A percentile compares a stretch with the other conserved stretches of the same genome.
phyloP scores from a whole-genome alignment of 1,140 invertebrate genomes.

The Lasaia peninsularis region DNA sequence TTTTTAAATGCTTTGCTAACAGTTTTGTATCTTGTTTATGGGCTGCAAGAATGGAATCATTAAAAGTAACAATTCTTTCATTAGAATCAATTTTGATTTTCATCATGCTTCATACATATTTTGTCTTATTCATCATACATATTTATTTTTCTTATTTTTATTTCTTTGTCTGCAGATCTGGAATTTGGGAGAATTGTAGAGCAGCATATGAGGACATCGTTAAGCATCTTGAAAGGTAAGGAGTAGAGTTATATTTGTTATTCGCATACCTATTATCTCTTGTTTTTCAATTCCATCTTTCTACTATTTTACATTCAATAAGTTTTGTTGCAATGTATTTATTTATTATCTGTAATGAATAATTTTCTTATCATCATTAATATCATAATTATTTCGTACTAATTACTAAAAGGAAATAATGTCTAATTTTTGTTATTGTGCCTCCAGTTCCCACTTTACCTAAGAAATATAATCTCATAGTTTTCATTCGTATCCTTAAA shows the following conservation, averaged over 20 bases:
- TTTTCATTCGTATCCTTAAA: too few relatives aligned
- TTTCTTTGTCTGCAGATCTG: slow-evolving; percentile 84
- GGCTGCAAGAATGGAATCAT: slow-evolving; percentile 24
- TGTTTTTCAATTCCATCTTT: neutral
- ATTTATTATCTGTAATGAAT: too few relatives aligned
- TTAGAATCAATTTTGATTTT: too few relatives aligned
- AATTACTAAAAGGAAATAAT: too few relatives aligned
- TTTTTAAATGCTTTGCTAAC: slow-evolving; percentile 56
- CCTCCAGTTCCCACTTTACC: too few relatives aligned
- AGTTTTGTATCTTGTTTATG: slow-evolving; percentile 47
- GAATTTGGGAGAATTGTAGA: slow-evolving; percentile 95
- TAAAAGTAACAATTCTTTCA: too few relatives aligned
- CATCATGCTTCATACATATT: slow-evolving; percentile 19
- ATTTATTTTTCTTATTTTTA: slow-evolving; percentile 67
- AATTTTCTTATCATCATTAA: too few relatives aligned
- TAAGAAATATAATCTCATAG: too few relatives aligned
- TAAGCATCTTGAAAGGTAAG: slow-evolving; percentile 94
- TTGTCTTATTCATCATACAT: slow-evolving; percentile 26
- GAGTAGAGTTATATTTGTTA: slow-evolving; percentile 36
- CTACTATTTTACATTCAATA: neutral
- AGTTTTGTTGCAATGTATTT: too few relatives aligned
- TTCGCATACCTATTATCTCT: slow-evolving; percentile 10
- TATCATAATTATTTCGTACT: too few relatives aligned
- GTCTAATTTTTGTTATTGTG: neutral
- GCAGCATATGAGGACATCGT: slow-evolving; percentile 95